These are phyloP conservation scores for Leucopsar rothschildi DNA, from an alignment of 2,113 vertebrate genomes.

Conservation along the genomic window DNA sequence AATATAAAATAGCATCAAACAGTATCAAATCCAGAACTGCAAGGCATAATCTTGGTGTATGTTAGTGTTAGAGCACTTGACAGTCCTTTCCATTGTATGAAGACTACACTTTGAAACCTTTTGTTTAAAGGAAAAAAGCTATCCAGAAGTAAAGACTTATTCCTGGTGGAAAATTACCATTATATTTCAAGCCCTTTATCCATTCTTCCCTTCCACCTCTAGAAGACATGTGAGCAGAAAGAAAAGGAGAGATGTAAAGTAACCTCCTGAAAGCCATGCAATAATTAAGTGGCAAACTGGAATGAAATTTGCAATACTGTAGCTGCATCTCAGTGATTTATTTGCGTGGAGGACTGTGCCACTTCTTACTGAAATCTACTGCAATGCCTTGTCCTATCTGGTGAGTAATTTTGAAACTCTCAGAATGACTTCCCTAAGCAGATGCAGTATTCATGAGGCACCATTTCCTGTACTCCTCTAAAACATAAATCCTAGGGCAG, in stretches of 20 bases:
- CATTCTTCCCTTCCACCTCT: not conserved
- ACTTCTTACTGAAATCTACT: not conserved
- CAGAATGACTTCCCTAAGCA: not conserved
- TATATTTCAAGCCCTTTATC: not conserved
- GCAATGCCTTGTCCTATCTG: not conserved
- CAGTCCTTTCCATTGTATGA: not conserved
- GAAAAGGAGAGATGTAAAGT: not conserved
- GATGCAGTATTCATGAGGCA: not conserved
- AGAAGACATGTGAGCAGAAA: not conserved
- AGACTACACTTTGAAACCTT: not conserved
- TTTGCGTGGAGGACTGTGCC: accelerated
- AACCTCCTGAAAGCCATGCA: not conserved
- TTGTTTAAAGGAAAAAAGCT: not conserved
- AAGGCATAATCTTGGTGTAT: not conserved
- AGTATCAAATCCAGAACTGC: not conserved
- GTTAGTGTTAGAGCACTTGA: not conserved
- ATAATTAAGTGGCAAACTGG: not conserved
- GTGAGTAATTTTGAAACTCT: not conserved
- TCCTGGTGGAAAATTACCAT: not conserved
- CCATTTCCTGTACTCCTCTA: not conserved
- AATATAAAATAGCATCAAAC: not conserved
- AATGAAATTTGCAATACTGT: not conserved
- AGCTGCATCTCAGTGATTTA: not conserved
- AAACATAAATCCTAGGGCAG: not conserved
- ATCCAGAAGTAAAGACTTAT: not conserved